These are phyloP conservation scores for Synergus umbraculus DNA, from an alignment of 2,888 invertebrate genomes.

Conservation along the genomic window DNA sequence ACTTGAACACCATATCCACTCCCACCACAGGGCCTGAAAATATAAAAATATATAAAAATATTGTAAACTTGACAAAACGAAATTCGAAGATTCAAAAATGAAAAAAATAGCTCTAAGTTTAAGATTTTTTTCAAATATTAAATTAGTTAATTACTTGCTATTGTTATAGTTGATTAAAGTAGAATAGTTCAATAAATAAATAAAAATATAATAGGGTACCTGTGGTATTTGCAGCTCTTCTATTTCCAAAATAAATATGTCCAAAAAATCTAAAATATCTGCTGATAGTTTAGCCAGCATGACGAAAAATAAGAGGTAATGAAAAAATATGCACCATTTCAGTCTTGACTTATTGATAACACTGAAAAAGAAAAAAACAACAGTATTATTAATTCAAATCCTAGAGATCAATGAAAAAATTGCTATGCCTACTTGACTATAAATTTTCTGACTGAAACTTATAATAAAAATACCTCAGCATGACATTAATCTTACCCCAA, in stretches of 20 bases:
- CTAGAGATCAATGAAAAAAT: not conserved
- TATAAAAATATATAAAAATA: conserved; percentile 47
- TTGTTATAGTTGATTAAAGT: not conserved
- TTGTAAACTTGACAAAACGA: not conserved
- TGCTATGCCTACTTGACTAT: not conserved
- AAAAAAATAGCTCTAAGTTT: not conserved
- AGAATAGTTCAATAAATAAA: not conserved
- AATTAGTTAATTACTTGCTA: not conserved
- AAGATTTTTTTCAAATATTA: not conserved
- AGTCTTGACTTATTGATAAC: conserved; percentile 96
- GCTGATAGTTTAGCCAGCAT: conserved; percentile 95
- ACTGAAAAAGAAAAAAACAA: conserved; percentile 82
- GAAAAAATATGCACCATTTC: conserved; percentile 96
- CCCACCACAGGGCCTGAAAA: conserved; percentile 92
- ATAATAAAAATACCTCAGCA: not conserved
- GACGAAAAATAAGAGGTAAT: conserved; percentile 91
- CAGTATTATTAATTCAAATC: not conserved
- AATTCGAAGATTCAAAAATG: not conserved
- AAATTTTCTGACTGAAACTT: not conserved
- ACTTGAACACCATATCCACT: conserved; percentile 94
- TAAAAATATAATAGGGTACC: conserved; percentile 72
- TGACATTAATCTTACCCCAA: not conserved
- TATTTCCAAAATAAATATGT: conserved; percentile 95
- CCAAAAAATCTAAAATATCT: conserved; percentile 93
- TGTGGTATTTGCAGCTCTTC: conserved; percentile 95